These are phyloP conservation scores for Pectinophora gossypiella DNA, from an alignment of 1,140 invertebrate species.

Conservation along the genomic window DNA sequence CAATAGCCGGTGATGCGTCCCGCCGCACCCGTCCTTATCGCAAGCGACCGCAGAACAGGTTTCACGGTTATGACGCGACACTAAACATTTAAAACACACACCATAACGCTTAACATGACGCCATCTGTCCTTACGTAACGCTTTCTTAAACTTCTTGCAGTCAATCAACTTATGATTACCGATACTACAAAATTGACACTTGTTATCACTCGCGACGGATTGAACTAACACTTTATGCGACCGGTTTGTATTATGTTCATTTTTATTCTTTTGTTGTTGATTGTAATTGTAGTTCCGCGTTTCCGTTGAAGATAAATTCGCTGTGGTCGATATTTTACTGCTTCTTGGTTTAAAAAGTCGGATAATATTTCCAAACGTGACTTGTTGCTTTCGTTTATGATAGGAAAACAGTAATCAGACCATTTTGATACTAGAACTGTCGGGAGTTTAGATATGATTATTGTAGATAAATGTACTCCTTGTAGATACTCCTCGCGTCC, in stretches of 20 bases:
- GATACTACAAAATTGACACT: conserved; percentile 8
- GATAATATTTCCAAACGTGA: conserved; percentile 6
- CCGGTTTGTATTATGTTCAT: neutral
- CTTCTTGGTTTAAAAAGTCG: conserved; percentile 8
- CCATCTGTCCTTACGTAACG: conserved; percentile 11
- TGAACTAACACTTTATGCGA: conserved; percentile 7
- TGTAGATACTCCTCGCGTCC: conserved; percentile 13
- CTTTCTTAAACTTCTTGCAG: conserved; percentile 5
- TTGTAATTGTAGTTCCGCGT: no score
- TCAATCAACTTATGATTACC: neutral
- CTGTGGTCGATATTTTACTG: conserved; percentile 1
- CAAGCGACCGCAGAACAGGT: conserved; percentile 8
- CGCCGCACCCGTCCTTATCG: conserved; percentile 8
- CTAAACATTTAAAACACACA: conserved; percentile 13
- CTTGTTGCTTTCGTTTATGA: neutral
- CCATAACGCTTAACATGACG: conserved; percentile 6
- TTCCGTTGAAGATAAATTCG: neutral
- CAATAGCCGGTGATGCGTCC: conserved; percentile 11
- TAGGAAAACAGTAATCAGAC: conserved; percentile 16
- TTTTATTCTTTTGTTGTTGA: neutral
- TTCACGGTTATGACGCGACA: conserved; percentile 1
- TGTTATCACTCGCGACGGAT: neutral
- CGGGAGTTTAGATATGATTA: conserved; percentile 14
- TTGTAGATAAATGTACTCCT: conserved; percentile 1
- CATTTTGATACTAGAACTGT: conserved; percentile 18